A percentile compares a stretch with the other conserved stretches of the same genome.
phyloP scores from a whole-genome alignment of 2,797 vertebrate genomes.

The Sandelia bainsii region DNA sequence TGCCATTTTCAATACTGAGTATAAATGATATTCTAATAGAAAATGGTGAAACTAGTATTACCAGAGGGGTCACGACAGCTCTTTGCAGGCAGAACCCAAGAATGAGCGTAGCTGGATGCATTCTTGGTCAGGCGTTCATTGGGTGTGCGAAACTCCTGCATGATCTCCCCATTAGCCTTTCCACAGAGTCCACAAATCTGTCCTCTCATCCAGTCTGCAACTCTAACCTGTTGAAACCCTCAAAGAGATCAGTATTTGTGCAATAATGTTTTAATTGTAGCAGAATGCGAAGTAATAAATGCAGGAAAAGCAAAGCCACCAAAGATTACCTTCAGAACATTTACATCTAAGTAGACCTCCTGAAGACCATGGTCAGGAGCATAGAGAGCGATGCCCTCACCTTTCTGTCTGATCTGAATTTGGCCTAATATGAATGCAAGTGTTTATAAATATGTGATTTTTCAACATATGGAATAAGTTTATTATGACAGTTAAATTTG shows the following conservation, averaged over 20 bases:
- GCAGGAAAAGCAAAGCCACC: neutral
- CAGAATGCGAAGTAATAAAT: neutral
- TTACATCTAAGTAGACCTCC: constrained; percentile 79
- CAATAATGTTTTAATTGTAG: neutral
- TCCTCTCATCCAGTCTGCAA: constrained; percentile 88
- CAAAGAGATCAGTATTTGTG: neutral
- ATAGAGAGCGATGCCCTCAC: constrained; percentile 75
- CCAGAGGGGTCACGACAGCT: constrained; percentile 79
- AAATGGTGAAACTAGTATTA: constrained; percentile 42
- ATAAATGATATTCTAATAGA: neutral
- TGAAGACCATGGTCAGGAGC: constrained; percentile 82
- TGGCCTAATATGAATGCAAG: constrained; percentile 57
- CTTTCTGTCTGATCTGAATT: constrained; percentile 72
- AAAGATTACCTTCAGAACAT: constrained; percentile 73
- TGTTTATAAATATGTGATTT: neutral
- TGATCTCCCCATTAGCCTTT: constrained; percentile 84
- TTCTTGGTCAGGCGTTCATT: constrained; percentile 77
- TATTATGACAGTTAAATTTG: neutral
- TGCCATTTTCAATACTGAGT: neutral
- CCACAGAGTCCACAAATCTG: constrained; percentile 88
- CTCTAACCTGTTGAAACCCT: constrained; percentile 71
- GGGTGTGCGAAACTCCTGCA: constrained; percentile 83
- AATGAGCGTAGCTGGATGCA: constrained; percentile 82
- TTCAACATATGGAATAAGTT: constrained; percentile 1
- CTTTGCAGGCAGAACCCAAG: constrained; percentile 85